A percentile compares a stretch with the other conserved stretches of the same genome.
Evolutionary conservation across 2,888 invertebrate genomes (phyloP).

Genomic region (Torymus auratus): DNA sequence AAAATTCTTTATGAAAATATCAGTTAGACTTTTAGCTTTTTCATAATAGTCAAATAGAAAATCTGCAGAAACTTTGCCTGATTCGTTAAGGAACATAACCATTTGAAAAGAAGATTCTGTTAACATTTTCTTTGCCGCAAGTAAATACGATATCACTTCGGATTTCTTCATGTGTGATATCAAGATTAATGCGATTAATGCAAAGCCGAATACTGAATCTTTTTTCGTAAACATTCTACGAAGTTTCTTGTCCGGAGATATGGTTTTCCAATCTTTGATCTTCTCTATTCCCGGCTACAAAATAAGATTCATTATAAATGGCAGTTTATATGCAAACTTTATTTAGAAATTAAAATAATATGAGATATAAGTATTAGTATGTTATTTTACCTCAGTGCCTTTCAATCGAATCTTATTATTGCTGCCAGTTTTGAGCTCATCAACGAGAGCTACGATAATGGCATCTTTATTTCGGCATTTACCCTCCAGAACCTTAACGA

Average conservation of each 20-base stretch:
- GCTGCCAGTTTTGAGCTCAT: slow-evolving; percentile 52
- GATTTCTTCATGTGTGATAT: slow-evolving; percentile 49
- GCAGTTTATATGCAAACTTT: background rate
- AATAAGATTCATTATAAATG: background rate
- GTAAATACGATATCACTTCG: slow-evolving; percentile 35
- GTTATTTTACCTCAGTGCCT: slow-evolving; percentile 22
- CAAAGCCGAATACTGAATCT: slow-evolving; percentile 59
- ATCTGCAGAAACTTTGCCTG: background rate
- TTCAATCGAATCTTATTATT: background rate
- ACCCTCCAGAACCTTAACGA: slow-evolving; percentile 57
- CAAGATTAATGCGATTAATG: slow-evolving; percentile 53
- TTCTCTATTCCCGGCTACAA: slow-evolving; percentile 22
- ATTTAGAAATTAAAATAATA: too few species aligned
- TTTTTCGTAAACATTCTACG: slow-evolving; percentile 41
- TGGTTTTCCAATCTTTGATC: slow-evolving; percentile 6
- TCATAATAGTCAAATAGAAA: background rate
- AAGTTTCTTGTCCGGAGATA: background rate
- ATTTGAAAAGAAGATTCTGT: background rate
- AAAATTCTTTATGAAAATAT: too few species aligned
- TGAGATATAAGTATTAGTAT: too few species aligned
- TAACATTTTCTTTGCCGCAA: slow-evolving; percentile 17
- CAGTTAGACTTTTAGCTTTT: too few species aligned
- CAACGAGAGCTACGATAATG: slow-evolving; percentile 59
- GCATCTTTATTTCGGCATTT: slow-evolving; percentile 62
- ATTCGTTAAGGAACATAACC: slow-evolving; percentile 6